Conservation (phyloP, 2,113 vertebrate genomes). For the Sorex fumeus region DNA sequence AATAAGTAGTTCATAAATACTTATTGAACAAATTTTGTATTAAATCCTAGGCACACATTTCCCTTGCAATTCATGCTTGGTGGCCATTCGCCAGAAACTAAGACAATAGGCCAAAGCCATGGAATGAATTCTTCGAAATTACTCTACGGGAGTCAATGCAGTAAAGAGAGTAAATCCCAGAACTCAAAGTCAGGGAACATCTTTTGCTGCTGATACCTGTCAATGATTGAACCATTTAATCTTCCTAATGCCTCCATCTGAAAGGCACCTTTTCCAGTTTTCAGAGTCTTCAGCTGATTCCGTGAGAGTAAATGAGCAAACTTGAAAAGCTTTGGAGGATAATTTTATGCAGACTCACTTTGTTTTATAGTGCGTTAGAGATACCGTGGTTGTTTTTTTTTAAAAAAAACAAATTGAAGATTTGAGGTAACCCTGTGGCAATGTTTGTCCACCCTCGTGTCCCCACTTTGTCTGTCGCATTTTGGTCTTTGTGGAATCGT, state of each 20-base stretch:
- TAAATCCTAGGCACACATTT: conserved; percentile 37
- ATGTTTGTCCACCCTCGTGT: neutral
- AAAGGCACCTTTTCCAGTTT: neutral
- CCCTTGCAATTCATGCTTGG: neutral
- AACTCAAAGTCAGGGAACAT: neutral
- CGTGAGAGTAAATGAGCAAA: conserved; percentile 58
- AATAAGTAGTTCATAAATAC: neutral
- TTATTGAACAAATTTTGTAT: conserved; percentile 14
- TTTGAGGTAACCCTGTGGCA: neutral
- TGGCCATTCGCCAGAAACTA: neutral
- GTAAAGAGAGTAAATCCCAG: neutral
- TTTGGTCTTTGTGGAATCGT: neutral
- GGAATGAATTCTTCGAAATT: neutral
- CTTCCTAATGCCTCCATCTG: neutral
- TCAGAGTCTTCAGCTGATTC: conserved; percentile 19
- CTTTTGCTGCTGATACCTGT: neutral
- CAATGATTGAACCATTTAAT: neutral
- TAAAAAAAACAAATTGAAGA: neutral
- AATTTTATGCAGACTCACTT: conserved; percentile 5
- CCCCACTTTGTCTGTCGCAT: neutral
- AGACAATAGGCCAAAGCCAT: neutral
- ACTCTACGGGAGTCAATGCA: neutral
- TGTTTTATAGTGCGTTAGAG: neutral
- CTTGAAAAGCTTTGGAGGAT: neutral
- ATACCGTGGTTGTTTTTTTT: neutral